These are phyloP conservation scores for Adelges cooleyi DNA, from an alignment of 1,140 invertebrate genomes.

Conservation along the genomic window DNA sequence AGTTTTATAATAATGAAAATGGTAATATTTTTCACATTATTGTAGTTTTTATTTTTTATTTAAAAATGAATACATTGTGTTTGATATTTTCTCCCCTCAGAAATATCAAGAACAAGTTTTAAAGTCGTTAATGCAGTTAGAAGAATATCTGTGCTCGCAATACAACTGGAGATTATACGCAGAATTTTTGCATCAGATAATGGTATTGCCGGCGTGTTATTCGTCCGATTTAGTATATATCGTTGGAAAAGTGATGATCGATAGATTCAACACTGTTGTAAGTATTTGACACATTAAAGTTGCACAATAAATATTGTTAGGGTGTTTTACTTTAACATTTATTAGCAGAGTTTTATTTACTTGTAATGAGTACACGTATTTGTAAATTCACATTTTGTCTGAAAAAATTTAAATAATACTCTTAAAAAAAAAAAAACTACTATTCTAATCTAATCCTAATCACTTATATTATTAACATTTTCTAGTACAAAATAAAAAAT, in stretches of 20 bases:
- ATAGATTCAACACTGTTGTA: constrained; percentile 13
- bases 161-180: constrained; percentile 18
- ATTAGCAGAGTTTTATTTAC: not conserved
- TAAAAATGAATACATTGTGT: not conserved
- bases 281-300: too few species aligned
- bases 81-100: not conserved
- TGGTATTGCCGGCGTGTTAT: constrained; percentile 9
- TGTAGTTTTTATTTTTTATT: not conserved
- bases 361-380: too few species aligned
- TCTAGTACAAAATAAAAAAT: too few species aligned
- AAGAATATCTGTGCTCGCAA: constrained; percentile 3
- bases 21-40: not conserved
- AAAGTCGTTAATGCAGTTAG: constrained; percentile 16
- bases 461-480: too few species aligned
- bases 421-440: too few species aligned
- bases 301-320: too few species aligned
- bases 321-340: not conserved
- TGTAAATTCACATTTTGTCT: too few species aligned
- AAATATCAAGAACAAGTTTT: constrained; percentile 28
- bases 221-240: constrained; percentile 1
- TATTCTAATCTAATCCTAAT: too few species aligned
- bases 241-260: constrained; percentile 9
- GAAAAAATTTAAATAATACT: too few species aligned
- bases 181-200: constrained; percentile 17
- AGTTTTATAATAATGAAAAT: constrained; percentile 25